Evolutionary conservation across 1,140 invertebrate genomes (phyloP).

Genomic region (Aleiodes sp.): DNA sequence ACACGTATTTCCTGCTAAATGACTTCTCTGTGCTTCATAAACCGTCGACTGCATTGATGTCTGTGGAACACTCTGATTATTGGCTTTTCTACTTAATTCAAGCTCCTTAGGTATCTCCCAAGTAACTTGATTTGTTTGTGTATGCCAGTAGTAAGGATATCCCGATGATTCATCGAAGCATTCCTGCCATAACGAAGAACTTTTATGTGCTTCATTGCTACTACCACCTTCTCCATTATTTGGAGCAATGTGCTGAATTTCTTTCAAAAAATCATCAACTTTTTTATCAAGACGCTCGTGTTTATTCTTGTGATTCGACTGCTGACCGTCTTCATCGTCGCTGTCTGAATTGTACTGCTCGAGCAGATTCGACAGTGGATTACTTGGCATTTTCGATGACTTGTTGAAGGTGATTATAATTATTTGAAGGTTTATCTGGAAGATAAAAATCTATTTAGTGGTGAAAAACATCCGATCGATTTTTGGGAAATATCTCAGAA

Average conservation of each 20-base stretch:
- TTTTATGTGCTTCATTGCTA: not conserved
- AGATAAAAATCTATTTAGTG: too few relatives aligned
- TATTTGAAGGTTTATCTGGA: slow-evolving; percentile 56
- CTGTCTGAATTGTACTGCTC: slow-evolving; percentile 65
- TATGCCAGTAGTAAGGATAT: slow-evolving; percentile 80
- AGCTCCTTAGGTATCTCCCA: slow-evolving; percentile 76
- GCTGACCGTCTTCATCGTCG: slow-evolving; percentile 48
- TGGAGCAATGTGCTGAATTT: slow-evolving; percentile 60
- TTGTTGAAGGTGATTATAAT: not conserved
- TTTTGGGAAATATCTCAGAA: too few relatives aligned
- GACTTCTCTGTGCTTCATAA: not conserved
- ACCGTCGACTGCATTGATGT: slow-evolving; percentile 10
- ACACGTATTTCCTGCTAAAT: too few relatives aligned
- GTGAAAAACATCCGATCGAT: too few relatives aligned
- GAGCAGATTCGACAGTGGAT: slow-evolving; percentile 60
- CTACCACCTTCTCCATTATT: slow-evolving; percentile 34
- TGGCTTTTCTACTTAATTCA: slow-evolving; percentile 45
- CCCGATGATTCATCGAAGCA: slow-evolving; percentile 75
- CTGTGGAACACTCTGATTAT: slow-evolving; percentile 36
- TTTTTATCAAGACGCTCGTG: slow-evolving; percentile 57
- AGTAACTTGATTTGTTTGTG: slow-evolving; percentile 75
- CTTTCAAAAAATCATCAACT: slow-evolving; percentile 66
- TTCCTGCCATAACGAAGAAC: slow-evolving; percentile 71
- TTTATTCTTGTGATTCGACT: slow-evolving; percentile 41
- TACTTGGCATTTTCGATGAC: slow-evolving; percentile 45